Evolutionary conservation across 1,140 invertebrate species (phyloP).

Genomic region (Drosophila burlai): DNA sequence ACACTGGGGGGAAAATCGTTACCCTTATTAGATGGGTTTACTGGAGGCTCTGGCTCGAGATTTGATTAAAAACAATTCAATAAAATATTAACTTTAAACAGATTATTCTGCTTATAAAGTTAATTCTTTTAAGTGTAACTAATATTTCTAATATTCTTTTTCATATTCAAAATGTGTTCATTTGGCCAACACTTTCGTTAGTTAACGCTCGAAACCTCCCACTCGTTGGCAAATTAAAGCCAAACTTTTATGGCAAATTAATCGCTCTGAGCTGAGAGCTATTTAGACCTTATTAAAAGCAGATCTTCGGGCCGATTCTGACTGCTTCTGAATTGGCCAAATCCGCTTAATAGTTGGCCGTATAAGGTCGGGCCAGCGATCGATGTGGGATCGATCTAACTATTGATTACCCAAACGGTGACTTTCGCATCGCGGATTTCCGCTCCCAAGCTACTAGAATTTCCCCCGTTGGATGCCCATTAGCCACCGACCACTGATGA

Average conservation of each 20-base stretch:
- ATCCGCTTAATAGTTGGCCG: constrained; percentile 25
- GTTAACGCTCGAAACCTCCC: constrained; percentile 23
- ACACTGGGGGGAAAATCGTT: background rate
- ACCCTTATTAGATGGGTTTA: too few relatives aligned
- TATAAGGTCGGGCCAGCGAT: constrained; percentile 14
- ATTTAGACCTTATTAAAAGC: constrained; percentile 70
- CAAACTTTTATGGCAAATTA: constrained; percentile 67
- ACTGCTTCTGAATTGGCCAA: constrained; percentile 48
- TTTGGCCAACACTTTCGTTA: constrained; percentile 42
- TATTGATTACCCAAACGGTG: constrained; percentile 38
- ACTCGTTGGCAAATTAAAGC: constrained; percentile 40
- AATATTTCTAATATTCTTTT: background rate
- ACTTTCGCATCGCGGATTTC: constrained; percentile 63
- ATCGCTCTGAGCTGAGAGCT: constrained; percentile 41
- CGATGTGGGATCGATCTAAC: constrained; percentile 38
- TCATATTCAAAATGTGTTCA: background rate
- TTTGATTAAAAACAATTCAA: background rate
- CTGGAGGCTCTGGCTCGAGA: background rate
- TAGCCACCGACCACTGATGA: constrained; percentile 24
- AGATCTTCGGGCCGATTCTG: constrained; percentile 57
- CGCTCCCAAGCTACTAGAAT: constrained; percentile 76
- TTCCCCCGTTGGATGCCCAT: constrained; percentile 44
- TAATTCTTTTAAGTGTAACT: background rate
- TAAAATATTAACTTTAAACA: too few relatives aligned
- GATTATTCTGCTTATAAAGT: too few relatives aligned